Percentiles rank a stretch among this genome's conserved stretches.
phyloP scores from a whole-genome alignment of 1,140 invertebrate species.

The Drosophila sulfurigaster region DNA sequence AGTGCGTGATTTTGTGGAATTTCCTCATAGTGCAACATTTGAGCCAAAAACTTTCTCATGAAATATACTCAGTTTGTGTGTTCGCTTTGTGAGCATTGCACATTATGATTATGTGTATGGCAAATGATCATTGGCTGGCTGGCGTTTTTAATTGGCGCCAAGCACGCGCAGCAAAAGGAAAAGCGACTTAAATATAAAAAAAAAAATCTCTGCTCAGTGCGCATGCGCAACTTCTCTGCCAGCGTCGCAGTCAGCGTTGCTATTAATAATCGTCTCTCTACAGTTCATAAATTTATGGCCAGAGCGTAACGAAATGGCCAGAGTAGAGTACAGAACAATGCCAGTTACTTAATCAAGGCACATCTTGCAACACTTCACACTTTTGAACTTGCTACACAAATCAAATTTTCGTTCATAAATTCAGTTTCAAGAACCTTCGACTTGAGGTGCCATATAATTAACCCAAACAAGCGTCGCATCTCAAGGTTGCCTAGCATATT shows the following conservation, averaged over 20 bases:
- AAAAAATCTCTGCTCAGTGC: slow-evolving; percentile 29
- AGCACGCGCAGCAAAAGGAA: slow-evolving; percentile 60
- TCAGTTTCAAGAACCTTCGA: slow-evolving; percentile 47
- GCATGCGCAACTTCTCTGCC: slow-evolving; percentile 36
- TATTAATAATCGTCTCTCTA: slow-evolving; percentile 55
- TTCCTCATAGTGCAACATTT: slow-evolving; percentile 6
- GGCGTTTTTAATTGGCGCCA: slow-evolving; percentile 49
- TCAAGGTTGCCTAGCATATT: slow-evolving; percentile 35
- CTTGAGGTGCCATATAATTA: slow-evolving; percentile 28
- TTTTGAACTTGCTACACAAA: slow-evolving; percentile 42
- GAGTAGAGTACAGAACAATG: slow-evolving; percentile 30
- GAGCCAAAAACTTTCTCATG: slow-evolving; percentile 48
- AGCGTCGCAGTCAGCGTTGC: slow-evolving; percentile 4
- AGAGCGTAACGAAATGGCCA: slow-evolving; percentile 41
- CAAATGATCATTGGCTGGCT: slow-evolving; percentile 40
- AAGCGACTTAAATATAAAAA: slow-evolving; percentile 33
- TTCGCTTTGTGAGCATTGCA: slow-evolving; percentile 48
- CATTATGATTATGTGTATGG: slow-evolving; percentile 37
- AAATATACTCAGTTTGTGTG: slow-evolving; percentile 31
- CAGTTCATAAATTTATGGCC: slow-evolving; percentile 60
- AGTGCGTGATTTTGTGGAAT: slow-evolving; percentile 44
- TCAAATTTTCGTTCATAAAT: slow-evolving; percentile 12
- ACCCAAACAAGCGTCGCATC: slow-evolving; percentile 12
- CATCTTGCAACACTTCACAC: slow-evolving; percentile 34
- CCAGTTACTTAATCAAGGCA: slow-evolving; percentile 29